These are phyloP conservation scores for Acleris sparsana DNA, from an alignment of 2,888 invertebrate genomes.

Conservation along the genomic window DNA sequence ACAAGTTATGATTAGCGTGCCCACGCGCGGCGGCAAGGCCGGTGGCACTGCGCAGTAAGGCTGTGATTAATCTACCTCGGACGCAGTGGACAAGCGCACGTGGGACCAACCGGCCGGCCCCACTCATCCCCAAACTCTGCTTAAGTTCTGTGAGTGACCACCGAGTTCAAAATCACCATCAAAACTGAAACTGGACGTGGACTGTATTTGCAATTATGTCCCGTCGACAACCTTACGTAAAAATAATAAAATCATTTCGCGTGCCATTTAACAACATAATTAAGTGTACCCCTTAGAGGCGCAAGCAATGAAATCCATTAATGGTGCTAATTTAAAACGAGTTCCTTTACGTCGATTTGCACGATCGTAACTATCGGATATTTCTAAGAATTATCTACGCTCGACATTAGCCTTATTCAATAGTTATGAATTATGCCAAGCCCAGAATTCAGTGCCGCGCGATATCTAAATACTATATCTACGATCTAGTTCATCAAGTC, in stretches of 20 bases:
- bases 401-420: background rate
- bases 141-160: constrained; percentile 39
- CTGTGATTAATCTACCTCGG: constrained; percentile 76
- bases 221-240: background rate
- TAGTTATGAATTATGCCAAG: constrained; percentile 14
- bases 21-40: constrained; percentile 76
- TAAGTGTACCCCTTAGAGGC: background rate
- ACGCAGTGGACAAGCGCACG: constrained; percentile 71
- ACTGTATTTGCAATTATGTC: background rate
- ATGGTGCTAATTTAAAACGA: background rate
- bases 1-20: constrained; percentile 68
- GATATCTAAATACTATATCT: constrained; percentile 26
- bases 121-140: constrained; percentile 41
- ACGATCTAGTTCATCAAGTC: constrained; percentile 18
- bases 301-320: background rate
- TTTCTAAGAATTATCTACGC: constrained; percentile 2
- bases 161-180: no score
- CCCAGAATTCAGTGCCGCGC: constrained; percentile 16
- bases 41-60: constrained; percentile 74
- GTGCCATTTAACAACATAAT: constrained; percentile 17
- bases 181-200: no score
- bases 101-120: constrained; percentile 57
- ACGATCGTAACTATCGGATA: background rate
- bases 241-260: constrained; percentile 20
- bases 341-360: constrained; percentile 6